Base-by-base conservation (phyloP, 2,113 vertebrate species). In the Dasypus novemcinctus region DNA sequence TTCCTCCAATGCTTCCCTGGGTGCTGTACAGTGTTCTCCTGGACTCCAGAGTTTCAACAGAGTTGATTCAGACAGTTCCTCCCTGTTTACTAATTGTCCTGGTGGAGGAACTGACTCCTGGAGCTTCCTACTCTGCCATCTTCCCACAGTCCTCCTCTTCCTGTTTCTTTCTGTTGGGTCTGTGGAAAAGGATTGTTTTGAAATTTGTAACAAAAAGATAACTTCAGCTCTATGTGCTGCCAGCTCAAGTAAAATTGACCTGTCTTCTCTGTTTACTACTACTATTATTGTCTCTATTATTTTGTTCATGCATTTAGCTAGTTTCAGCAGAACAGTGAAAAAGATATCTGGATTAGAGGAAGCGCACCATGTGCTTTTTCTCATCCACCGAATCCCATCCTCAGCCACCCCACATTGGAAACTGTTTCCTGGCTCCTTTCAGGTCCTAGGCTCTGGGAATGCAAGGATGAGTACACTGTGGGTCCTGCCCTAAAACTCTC, bases 111-210 rank as follows among this genome's bases (percentile, higher is more conserved):
- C 46, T 49, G 46, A 57, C 21, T 57, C 54, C 54, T 57, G 54
- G 54, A 57, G 54, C 54, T 21, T 57, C 54, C 54, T 57, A 57
- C 20, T 57, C 18, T 18, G 20, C 54, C 54, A 57, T 57, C 54
- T 57, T 57, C 20, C 54, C 54, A 57, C 54, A 57, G 14, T 57
- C 54, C 54, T 21, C 18, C 20, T 41, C 72, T 75, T 92, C 94
- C 92, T 91, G 90, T 74, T 90, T 96, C 63, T 84, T 68, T 68
- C 66, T 64, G 63, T n/a, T 76, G 78, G 52, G 76, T 75, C 41
- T 80, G 36, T 87, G 64, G 25, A 82, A 57, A 71, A 93, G 63
- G 75, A 90, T 46, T 46, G 81, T 84, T 92, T 87, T 72, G 71
- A 94, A 92, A 90, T 68, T 49, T 72, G 66, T 57, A 90, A 83